These are phyloP conservation scores for Drosophila hamatofila DNA, from an alignment of 2,888 invertebrate genomes.

Conservation along the genomic window DNA sequence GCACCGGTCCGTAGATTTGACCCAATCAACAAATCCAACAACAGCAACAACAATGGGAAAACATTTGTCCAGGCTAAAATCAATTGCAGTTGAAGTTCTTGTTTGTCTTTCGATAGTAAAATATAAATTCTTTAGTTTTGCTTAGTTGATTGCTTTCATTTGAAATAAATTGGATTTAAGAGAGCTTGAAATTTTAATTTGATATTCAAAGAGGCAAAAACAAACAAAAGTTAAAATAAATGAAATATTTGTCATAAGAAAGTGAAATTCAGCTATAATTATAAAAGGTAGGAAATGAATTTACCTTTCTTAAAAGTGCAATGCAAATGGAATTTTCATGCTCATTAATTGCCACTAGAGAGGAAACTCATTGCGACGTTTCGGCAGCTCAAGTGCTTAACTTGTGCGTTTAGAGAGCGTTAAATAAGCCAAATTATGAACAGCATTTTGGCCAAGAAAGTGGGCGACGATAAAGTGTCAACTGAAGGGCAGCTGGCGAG, in stretches of 20 bases:
- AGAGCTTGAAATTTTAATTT: constrained; percentile 2
- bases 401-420: constrained; percentile 36
- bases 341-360: constrained; percentile 42
- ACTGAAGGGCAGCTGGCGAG: constrained; percentile 8
- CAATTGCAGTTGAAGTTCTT: constrained; percentile 23
- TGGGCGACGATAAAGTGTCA: constrained; percentile 25
- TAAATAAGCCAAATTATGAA: constrained; percentile 50
- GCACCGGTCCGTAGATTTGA: constrained; percentile 16
- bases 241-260: neutral
- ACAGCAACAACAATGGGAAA: neutral
- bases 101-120: constrained; percentile 20
- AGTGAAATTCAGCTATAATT: neutral
- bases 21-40: constrained; percentile 36
- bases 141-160: neutral
- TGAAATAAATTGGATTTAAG: constrained; percentile 1
- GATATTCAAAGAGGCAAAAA: neutral
- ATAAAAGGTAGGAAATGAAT: neutral
- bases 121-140: neutral
- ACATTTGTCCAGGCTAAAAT: constrained; percentile 11
- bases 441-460: constrained; percentile 32
- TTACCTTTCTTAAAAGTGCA: neutral
- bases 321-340: constrained; percentile 3
- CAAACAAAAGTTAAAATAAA: neutral
- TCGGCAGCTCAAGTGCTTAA: constrained; percentile 36
- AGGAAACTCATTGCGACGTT: constrained; percentile 29